These are phyloP conservation scores for Cotesia chilonis DNA, from an alignment of 1,140 invertebrate genomes.

Conservation along the genomic window DNA sequence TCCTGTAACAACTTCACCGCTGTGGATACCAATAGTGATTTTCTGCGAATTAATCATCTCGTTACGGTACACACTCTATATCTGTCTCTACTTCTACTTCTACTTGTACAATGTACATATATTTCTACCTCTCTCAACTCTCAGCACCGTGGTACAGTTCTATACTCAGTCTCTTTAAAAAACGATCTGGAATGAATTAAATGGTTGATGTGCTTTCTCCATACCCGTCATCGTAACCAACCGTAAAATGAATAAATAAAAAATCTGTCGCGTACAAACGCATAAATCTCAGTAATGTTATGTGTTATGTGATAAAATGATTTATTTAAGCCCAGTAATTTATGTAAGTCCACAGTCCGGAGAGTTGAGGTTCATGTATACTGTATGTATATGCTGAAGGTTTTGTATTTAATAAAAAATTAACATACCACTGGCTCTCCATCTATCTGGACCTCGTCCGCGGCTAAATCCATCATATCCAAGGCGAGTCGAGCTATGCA, in stretches of 20 bases:
- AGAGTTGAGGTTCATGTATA: too few species aligned
- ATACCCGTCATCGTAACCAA: background rate
- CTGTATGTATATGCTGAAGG: conserved; percentile 6
- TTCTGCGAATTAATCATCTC: conserved; percentile 69
- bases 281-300: background rate
- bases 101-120: too few species aligned
- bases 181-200: too few species aligned
- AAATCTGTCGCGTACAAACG: background rate
- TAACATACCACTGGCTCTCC: conserved; percentile 79
- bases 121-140: too few species aligned
- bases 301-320: conserved; percentile 12
- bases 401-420: background rate
- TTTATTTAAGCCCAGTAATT: background rate
- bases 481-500: conserved; percentile 92
- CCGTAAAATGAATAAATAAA: background rate
- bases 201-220: background rate
- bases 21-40: conserved; percentile 96
- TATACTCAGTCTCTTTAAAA: too few species aligned
- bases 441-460: conserved; percentile 85
- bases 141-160: too few species aligned
- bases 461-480: conserved; percentile 93
- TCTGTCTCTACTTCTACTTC: too few species aligned
- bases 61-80: conserved; percentile 21
- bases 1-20: conserved; percentile 94
- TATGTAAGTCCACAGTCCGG: too few species aligned